Percentiles rank a stretch among this genome's conserved stretches.
Evolutionary conservation across 2,113 vertebrate genomes (phyloP).

Genomic region (Regulus satrapa): DNA sequence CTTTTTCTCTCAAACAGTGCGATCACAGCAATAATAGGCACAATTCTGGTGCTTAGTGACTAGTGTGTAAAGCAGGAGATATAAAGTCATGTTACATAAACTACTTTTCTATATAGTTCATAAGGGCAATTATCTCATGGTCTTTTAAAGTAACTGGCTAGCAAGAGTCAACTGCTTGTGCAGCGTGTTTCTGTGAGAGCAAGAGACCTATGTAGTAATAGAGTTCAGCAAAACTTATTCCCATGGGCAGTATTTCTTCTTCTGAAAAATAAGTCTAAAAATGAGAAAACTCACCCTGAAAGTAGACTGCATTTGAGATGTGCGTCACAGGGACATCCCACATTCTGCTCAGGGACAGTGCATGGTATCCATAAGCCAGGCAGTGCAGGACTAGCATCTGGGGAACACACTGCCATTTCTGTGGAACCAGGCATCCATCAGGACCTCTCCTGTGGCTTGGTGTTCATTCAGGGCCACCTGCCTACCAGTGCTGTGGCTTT

Average conservation of each 20-base stretch:
- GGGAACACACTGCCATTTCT: background rate
- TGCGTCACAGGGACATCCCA: background rate
- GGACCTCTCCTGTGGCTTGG: background rate
- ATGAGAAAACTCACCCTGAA: background rate
- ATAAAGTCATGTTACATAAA: background rate
- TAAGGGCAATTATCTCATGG: background rate
- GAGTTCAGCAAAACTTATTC: background rate
- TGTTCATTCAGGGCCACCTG: background rate
- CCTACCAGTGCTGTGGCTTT: fast-evolving
- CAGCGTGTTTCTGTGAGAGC: background rate
- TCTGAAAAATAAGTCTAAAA: background rate
- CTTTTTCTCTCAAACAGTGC: background rate
- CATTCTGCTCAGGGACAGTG: background rate
- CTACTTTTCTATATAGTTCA: background rate
- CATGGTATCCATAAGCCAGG: background rate
- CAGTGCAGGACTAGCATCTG: background rate
- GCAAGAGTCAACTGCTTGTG: background rate
- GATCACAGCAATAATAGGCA: background rate
- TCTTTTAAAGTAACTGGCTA: background rate
- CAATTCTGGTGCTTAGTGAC: background rate
- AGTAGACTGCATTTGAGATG: background rate
- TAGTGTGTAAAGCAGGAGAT: background rate
- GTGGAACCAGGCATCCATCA: background rate
- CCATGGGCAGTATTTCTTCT: background rate
- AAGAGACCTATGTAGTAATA: background rate